Evolutionary conservation across 2,888 invertebrate genomes (phyloP).

Genomic region (Cephus spinipes): DNA sequence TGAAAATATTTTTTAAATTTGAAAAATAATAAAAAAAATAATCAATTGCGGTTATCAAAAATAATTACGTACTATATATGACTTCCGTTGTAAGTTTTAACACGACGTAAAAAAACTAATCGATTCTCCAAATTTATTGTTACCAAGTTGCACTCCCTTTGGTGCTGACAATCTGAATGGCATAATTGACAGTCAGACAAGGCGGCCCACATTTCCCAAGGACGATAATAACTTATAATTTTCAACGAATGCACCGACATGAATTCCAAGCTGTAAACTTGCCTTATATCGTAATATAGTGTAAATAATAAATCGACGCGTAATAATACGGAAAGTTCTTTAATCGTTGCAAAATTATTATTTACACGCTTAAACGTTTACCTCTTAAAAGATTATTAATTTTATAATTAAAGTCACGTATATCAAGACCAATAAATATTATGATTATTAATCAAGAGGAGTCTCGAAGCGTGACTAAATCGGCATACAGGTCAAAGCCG

Average conservation of each 20-base stretch:
- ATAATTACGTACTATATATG: neutral
- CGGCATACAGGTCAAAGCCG: neutral
- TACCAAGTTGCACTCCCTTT: neutral
- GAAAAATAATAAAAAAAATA: neutral
- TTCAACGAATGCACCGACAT: conserved; percentile 12
- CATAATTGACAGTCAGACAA: conserved; percentile 8
- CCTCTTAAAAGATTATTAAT: neutral
- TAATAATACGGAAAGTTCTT: neutral
- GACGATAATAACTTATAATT: conserved; percentile 17
- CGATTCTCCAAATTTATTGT: neutral
- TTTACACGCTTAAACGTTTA: neutral
- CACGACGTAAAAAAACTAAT: neutral
- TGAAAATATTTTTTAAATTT: neutral
- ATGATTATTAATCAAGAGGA: neutral
- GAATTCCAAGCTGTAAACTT: neutral
- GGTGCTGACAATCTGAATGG: neutral
- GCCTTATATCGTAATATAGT: neutral
- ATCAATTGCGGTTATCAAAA: neutral
- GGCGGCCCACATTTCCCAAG: conserved; percentile 12
- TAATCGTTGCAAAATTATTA: neutral
- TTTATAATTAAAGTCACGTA: neutral
- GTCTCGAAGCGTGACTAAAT: neutral
- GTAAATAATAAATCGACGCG: neutral
- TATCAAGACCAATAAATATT: neutral
- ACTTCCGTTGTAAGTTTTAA: neutral